These are phyloP conservation scores for Helarctos malayanus DNA, from an alignment of 2,797 vertebrate genomes.

Conservation along the genomic window DNA sequence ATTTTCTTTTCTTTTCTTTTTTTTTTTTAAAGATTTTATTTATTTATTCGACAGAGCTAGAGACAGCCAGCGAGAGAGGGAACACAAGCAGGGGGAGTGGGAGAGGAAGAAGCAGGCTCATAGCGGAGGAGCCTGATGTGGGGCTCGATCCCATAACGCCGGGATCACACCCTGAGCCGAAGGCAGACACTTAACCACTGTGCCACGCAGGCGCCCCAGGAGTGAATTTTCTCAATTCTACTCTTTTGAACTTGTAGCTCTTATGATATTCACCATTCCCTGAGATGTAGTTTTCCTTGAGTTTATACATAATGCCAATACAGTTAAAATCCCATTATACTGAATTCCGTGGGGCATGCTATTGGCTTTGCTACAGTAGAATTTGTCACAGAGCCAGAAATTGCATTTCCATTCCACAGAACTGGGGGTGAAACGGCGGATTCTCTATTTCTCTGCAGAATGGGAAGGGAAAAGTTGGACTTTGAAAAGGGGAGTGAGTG, in stretches of 20 bases:
- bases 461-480: neutral
- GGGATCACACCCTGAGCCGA: too few relatives aligned
- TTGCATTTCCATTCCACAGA: constrained; percentile 50
- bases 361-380: constrained; percentile 13
- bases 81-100: too few relatives aligned
- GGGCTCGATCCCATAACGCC: too few relatives aligned
- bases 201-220: neutral
- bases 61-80: too few relatives aligned
- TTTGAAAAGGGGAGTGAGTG: neutral
- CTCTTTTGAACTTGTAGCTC: neutral
- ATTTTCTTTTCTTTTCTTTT: neutral
- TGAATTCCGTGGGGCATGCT: constrained; percentile 36
- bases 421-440: neutral
- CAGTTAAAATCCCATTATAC: constrained; percentile 48
- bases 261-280: neutral
- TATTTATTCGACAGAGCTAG: too few relatives aligned
- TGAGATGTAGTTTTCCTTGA: constrained; percentile 42
- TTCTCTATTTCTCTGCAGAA: neutral
- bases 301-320: neutral
- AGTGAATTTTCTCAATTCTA: constrained; percentile 15
- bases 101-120: too few relatives aligned
- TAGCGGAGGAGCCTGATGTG: too few relatives aligned
- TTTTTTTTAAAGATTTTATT: too few relatives aligned
- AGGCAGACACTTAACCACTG: too few relatives aligned
- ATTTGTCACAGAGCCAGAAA: constrained; percentile 62